A percentile compares a stretch with the other conserved stretches of the same genome.
These are phyloP conservation scores for Geopemphigus sp. DNA, from an alignment of 1,140 invertebrate species.

Conservation along the genomic window DNA sequence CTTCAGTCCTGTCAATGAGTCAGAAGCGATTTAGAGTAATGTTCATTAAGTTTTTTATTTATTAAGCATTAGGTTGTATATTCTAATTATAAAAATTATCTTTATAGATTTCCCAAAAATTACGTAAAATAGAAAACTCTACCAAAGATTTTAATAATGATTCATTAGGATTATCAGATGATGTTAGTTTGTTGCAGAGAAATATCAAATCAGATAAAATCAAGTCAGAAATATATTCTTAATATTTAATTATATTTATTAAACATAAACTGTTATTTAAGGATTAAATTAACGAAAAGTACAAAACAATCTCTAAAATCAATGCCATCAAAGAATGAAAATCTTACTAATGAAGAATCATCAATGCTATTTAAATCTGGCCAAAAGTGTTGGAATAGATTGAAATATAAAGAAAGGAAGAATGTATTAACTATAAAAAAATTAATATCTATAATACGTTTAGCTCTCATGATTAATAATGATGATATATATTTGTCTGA, in stretches of 20 bases:
- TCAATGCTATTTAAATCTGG: neutral
- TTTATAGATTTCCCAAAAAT: neutral
- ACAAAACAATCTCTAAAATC: neutral
- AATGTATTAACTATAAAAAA: slow-evolving; percentile 29
- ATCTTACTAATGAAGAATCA: neutral
- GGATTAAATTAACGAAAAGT: slow-evolving; percentile 23
- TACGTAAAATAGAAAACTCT: slow-evolving; percentile 8
- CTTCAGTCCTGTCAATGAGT: neutral
- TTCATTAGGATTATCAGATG: slow-evolving; percentile 11
- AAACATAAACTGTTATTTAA: neutral
- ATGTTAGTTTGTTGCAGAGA: slow-evolving; percentile 41
- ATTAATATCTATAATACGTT: slow-evolving; percentile 14
- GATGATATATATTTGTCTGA: slow-evolving; percentile 43
- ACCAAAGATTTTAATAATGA: neutral
- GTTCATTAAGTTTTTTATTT: neutral
- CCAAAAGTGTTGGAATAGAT: slow-evolving; percentile 8
- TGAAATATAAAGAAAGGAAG: slow-evolving; percentile 11
- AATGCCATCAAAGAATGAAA: slow-evolving; percentile 7
- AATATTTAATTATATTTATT: neutral
- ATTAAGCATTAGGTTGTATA: neutral
- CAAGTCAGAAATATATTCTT: slow-evolving; percentile 16
- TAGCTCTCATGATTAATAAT: slow-evolving; percentile 22
- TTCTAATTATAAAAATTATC: neutral
- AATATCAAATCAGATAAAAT: slow-evolving; percentile 14
- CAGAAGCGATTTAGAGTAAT: slow-evolving; percentile 3